Conservation (phyloP, 2,113 vertebrate species). For the Anas platyrhynchos region DNA sequence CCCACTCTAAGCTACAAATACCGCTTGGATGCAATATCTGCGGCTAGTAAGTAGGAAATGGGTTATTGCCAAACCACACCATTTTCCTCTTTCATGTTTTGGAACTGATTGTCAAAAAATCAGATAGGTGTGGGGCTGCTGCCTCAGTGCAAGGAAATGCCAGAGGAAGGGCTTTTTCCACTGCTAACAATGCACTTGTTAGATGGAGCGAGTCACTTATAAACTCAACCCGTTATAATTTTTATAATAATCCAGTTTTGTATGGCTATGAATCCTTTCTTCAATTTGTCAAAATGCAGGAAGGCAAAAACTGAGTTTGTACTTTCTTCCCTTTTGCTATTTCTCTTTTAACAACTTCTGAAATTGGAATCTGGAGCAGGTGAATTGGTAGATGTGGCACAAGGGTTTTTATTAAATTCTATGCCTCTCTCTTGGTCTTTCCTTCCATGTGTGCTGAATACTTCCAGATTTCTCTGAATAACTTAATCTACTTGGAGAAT, state of each 20-base stretch:
- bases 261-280: background rate
- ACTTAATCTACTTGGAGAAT: background rate
- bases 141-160: background rate
- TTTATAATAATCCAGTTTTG: background rate
- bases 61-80: background rate
- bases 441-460: background rate
- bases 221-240: background rate
- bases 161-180: background rate
- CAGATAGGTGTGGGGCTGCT: background rate
- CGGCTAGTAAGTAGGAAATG: background rate
- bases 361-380: background rate
- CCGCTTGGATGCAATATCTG: background rate
- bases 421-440: background rate
- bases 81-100: background rate
- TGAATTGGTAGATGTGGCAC: background rate
- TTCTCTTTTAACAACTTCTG: background rate
- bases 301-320: background rate
- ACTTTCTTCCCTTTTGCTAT: accelerated
- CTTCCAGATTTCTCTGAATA: background rate
- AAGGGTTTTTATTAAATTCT: background rate
- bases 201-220: background rate
- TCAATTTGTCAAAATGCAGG: background rate
- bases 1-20: background rate
- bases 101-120: background rate
- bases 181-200: background rate